Evolutionary conservation across 2,888 invertebrate genomes (phyloP).

Genomic region (Hydropsyche betteni): DNA sequence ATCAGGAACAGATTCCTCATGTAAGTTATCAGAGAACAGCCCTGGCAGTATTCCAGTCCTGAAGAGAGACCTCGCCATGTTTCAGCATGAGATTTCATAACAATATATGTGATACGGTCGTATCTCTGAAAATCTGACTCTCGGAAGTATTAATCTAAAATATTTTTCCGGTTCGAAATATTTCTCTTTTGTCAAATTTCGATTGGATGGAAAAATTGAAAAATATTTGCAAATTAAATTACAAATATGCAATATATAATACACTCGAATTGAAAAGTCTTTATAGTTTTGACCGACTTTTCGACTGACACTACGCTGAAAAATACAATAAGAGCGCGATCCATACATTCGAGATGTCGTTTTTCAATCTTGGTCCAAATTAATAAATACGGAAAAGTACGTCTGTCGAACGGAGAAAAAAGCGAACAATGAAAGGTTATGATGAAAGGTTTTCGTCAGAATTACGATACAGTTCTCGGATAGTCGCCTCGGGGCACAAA

Average conservation of each 20-base stretch:
- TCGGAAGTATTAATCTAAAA: no score
- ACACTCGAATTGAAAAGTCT: no score
- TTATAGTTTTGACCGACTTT: no score
- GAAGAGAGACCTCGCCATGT: slow-evolving; percentile 36
- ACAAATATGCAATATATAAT: no score
- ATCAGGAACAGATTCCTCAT: slow-evolving; percentile 41
- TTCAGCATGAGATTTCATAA: slow-evolving; percentile 29
- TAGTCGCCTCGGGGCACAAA: slow-evolving; percentile 21
- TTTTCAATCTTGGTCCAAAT: not conserved
- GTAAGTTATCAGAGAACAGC: slow-evolving; percentile 39
- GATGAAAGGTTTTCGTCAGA: slow-evolving; percentile 24
- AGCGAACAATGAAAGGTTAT: slow-evolving; percentile 15
- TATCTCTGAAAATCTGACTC: not conserved
- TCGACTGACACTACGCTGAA: no score
- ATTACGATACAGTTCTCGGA: slow-evolving; percentile 27
- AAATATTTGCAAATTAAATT: no score
- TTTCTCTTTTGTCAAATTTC: no score
- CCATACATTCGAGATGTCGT: no score
- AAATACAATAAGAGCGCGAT: no score
- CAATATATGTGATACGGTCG: slow-evolving; percentile 17
- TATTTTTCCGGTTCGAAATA: no score
- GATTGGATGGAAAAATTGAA: no score
- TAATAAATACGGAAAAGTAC: slow-evolving; percentile 5
- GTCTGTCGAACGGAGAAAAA: not conserved
- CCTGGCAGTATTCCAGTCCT: slow-evolving; percentile 38